A percentile compares a stretch with the other conserved stretches of the same genome.
These are phyloP conservation scores for Caenorhabditis sp. DNA, from an alignment of 2,888 invertebrate genomes.

Conservation along the genomic window DNA sequence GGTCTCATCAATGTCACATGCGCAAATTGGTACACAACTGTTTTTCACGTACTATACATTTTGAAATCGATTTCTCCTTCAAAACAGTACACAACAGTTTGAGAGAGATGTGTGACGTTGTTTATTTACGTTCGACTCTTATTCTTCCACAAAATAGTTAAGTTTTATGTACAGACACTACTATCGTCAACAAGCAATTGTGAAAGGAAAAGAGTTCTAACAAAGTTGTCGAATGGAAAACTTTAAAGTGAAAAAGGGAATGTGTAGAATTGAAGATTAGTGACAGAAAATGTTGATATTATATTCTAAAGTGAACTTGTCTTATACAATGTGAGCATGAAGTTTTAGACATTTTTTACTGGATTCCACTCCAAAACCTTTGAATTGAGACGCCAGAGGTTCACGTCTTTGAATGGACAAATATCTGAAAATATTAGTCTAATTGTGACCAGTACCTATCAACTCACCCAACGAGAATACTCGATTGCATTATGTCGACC, in stretches of 20 bases:
- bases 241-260: background rate
- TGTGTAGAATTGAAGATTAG: background rate
- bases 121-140: no score
- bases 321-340: constrained; percentile 47
- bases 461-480: constrained; percentile 65
- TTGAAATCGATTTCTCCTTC: background rate
- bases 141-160: constrained; percentile 37
- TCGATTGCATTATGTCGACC: constrained; percentile 51
- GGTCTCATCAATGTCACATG: constrained; percentile 37
- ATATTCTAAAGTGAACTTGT: background rate
- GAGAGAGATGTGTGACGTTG: no score
- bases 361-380: constrained; percentile 64
- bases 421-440: no score
- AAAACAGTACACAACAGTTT: no score
- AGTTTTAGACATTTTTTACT: constrained; percentile 58
- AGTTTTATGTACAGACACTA: constrained; percentile 59
- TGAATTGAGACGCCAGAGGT: constrained; percentile 64
- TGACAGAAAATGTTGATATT: background rate
- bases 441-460: no score
- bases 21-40: constrained; percentile 42
- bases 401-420: constrained; percentile 63
- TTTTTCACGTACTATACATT: constrained; percentile 16
- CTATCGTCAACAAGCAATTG: constrained; percentile 2
- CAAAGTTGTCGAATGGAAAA: constrained; percentile 7
- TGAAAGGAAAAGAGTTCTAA: constrained; percentile 11